Conservation (phyloP, 2,888 invertebrate species). For the Pegoplata infirma region DNA sequence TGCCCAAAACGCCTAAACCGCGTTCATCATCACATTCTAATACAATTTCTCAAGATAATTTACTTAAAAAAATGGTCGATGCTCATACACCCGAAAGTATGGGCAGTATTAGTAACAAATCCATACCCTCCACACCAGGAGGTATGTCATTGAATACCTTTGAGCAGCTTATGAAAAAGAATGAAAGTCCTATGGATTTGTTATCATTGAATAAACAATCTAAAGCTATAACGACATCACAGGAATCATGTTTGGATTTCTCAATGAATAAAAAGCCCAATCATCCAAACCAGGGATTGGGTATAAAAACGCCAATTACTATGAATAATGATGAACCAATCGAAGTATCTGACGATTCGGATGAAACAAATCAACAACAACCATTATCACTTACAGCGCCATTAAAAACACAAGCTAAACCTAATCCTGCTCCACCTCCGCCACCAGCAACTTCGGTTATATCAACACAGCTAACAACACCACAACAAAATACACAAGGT, state of each 20-base stretch:
- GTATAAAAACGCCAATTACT: constrained; percentile 64
- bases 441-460: background rate
- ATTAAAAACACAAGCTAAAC: background rate
- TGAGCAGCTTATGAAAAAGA: constrained; percentile 56
- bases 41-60: constrained; percentile 46
- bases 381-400: background rate
- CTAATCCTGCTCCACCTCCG: no score
- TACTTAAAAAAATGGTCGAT: constrained; percentile 51
- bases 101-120: constrained; percentile 44
- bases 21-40: constrained; percentile 49
- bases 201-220: constrained; percentile 29
- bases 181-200: constrained; percentile 52
- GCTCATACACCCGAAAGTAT: constrained; percentile 55
- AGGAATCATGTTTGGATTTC: constrained; percentile 49
- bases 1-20: constrained; percentile 56
- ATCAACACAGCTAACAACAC: background rate
- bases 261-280: constrained; percentile 51
- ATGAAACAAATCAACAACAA: constrained; percentile 61
- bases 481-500: background rate
- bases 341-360: constrained; percentile 73
- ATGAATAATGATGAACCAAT: constrained; percentile 71
- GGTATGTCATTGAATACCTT: constrained; percentile 57
- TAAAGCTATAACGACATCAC: constrained; percentile 16
- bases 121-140: constrained; percentile 57
- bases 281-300: constrained; percentile 2